Base-by-base conservation (phyloP, 2,113 vertebrate species). In the Carlito syrichta region DNA sequence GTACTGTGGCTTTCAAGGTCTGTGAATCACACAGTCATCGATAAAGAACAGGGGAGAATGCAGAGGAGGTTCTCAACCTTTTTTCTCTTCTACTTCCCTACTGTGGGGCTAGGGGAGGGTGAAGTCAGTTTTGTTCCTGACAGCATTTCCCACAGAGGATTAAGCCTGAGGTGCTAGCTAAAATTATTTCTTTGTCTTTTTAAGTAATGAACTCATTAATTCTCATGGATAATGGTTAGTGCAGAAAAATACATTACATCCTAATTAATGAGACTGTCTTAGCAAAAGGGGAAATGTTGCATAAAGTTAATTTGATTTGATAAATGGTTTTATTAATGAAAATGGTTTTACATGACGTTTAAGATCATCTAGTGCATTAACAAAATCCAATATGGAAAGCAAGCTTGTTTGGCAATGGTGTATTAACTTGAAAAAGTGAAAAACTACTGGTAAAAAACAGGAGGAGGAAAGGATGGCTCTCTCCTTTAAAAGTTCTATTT, bases 1-100 rank as follows among this genome's bases (percentile, higher is more conserved):
- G 97, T 98, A 98, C 97, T 98, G 94, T 94, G 97, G 98, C 98
- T 98, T 98, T 97, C 82, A n/a, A 96, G 89, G 90, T 97, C 91
- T 23, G 1, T 97, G 98, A 99, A 99, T 99, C 98, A 98, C 98
- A 98, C 97, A 97, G 97, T 97, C 98, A 98, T 99, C 99, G 98
- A 98, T 99, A 99, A 99, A 97, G 98, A 97, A 98, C 98, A 98
- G 97, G 87, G 95, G 95, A 97, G 98, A 99, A 98, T 98, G 96
- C 96, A 98, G 89, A 98, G 93, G 91, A 98, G 97, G 96, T 97
- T 98, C 95, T 92, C 79, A 91, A 95, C 97, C 98, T 96, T 85
- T 86, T 63, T 38, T 96, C 95, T 97, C 77, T 63, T 86, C 60
- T 96, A 95, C 97, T 98, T 97, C 98, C 97, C 81, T 66, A 62